These are phyloP conservation scores for Daktulosphaira vitifoliae DNA, from an alignment of 1,140 invertebrate genomes.

Conservation along the genomic window DNA sequence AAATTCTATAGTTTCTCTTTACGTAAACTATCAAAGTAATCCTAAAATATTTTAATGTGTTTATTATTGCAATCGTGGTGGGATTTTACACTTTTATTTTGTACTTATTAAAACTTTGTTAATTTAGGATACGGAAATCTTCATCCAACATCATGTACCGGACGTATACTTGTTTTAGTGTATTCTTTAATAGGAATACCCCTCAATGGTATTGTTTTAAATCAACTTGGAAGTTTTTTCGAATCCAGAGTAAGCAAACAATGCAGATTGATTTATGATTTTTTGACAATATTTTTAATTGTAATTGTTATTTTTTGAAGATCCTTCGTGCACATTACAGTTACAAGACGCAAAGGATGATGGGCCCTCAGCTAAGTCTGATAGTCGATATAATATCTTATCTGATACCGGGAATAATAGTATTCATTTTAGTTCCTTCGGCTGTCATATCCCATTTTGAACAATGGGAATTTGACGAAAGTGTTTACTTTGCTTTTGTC, in stretches of 20 bases:
- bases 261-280: no score
- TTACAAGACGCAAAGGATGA: slow-evolving; percentile 61
- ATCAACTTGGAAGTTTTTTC: slow-evolving; percentile 71
- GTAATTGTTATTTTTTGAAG: slow-evolving; percentile 46
- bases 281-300: no score
- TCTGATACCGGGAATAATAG: slow-evolving; percentile 70
- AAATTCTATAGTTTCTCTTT: no score
- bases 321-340: slow-evolving; percentile 62
- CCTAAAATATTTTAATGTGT: no score
- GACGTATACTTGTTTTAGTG: slow-evolving; percentile 80
- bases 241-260: slow-evolving; percentile 56
- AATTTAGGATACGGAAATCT: slow-evolving; percentile 82
- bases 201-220: slow-evolving; percentile 77
- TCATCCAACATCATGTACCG: slow-evolving; percentile 70
- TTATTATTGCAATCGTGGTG: no score
- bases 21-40: no score
- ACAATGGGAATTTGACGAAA: slow-evolving; percentile 78
- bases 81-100: no score
- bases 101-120: slow-evolving; percentile 38
- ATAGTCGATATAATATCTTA: slow-evolving; percentile 69
- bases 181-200: slow-evolving; percentile 93
- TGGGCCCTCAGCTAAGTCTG: slow-evolving; percentile 50
- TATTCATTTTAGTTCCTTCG: slow-evolving; percentile 89
- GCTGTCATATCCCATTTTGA: slow-evolving; percentile 80
- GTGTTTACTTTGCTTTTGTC: slow-evolving; percentile 86